Base-by-base conservation (phyloP, 2,888 invertebrate genomes). In the Strigamia maritima region DNA sequence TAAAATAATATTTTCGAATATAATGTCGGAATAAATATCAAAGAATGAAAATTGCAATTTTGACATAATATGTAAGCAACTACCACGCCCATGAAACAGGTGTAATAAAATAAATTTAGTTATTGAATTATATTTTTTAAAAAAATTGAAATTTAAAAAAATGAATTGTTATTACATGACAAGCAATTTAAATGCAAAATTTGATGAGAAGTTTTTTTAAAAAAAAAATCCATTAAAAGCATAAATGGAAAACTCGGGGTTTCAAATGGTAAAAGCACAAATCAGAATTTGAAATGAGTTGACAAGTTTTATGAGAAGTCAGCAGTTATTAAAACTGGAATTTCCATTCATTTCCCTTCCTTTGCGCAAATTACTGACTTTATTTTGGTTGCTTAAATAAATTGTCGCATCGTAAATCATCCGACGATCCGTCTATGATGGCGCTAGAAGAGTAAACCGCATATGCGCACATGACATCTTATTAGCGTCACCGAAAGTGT, bases 261-360 rank as follows among this genome's bases (percentile, higher is more conserved):
- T 70, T 70, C 70, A 70, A 70, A 70, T 70, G 70, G 70, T 26
- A 70, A 28, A 70, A 28, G 70, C 70, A 70, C 70, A 70, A 70
- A 70, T 70, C 70, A 70, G 70, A 70, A 70, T 70, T 70, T 70
- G 70, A 70, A 70, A 70, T 70, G 70, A 70, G 70, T 70, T 70
- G 70, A 70, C 70, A 70, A 70, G 70, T 70, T 70, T 70, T 70
- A 70, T 70, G 70, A 70, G 70, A 24, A 70, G 70, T 70, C 70
- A 70, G 70, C 70, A 70, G 70, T 70, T 70, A 70, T 70, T 70
- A 70, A 70, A 70, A 70, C 70, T 70, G 16, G 26, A 70, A 70
- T 70, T 70, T 28, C 70, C 70, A 70, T 70, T 70, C 70, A 70
- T 70, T 70, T 28, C 70, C 54, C 6, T 19, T 19, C 70, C 54